Percentiles rank a stretch among this genome's conserved stretches.
Evolutionary conservation across 2,113 vertebrate genomes (phyloP).

Genomic region (Lontra canadensis): DNA sequence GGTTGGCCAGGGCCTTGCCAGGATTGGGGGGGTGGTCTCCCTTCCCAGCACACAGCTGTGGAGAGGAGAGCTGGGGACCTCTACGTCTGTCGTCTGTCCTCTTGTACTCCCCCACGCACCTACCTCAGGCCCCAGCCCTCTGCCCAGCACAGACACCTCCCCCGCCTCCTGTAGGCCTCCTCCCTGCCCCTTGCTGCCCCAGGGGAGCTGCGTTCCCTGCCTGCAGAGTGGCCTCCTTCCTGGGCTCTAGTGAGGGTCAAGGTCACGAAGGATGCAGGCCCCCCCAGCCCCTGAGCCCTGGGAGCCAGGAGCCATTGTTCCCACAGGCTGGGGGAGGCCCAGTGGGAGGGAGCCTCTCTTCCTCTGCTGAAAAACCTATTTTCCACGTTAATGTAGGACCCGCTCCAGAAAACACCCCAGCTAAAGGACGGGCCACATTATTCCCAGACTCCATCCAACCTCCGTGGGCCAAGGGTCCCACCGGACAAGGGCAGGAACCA

Average conservation of each 20-base stretch:
- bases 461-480: neutral
- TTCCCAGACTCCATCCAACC: neutral
- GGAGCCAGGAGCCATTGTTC: neutral
- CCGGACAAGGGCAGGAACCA: neutral
- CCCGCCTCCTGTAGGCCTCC: neutral
- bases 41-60: neutral
- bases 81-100: too few relatives aligned
- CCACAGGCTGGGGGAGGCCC: neutral
- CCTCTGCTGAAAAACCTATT: accelerated
- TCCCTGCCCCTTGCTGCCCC: neutral
- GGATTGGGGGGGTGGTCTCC: neutral
- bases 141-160: neutral
- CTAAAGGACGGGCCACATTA: neutral
- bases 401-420: neutral
- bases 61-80: neutral
- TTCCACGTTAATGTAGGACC: neutral
- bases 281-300: neutral
- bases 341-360: neutral
- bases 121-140: too few relatives aligned
- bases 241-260: neutral
- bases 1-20: neutral
- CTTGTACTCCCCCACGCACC: accelerated
- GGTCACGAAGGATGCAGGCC: neutral
- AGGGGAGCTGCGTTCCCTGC: neutral
- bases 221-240: neutral